Conservation (phyloP, 2,888 invertebrate genomes). For the Leptodirus hochenwartii region DNA sequence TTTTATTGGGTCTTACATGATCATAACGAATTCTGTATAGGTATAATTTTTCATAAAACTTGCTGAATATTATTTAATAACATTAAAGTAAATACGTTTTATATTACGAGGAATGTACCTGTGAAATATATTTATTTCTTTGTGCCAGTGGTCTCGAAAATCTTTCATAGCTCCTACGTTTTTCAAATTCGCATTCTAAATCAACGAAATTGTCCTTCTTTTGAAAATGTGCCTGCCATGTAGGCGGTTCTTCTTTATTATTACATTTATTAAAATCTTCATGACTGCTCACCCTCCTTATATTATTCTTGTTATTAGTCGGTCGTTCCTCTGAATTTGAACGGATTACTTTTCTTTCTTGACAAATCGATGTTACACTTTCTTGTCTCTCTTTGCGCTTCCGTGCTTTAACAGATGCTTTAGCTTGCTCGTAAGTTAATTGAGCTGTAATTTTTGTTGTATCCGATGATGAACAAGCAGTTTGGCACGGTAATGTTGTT, state of each 20-base stretch:
- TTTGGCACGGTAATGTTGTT: neutral
- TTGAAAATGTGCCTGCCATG: conserved; percentile 20
- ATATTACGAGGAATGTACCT: too few relatives aligned
- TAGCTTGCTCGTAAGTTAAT: conserved; percentile 23
- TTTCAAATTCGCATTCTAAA: conserved; percentile 40
- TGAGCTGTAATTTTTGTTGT: conserved; percentile 11
- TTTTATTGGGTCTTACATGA: too few relatives aligned
- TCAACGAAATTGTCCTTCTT: conserved; percentile 17
- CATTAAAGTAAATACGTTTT: too few relatives aligned
- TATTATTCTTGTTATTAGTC: conserved; percentile 19
- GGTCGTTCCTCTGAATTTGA: conserved; percentile 41
- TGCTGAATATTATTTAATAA: too few relatives aligned
- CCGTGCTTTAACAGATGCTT: conserved; percentile 27
- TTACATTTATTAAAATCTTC: conserved; percentile 34
- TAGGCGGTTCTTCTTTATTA: conserved; percentile 10
- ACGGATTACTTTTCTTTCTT: conserved; percentile 40
- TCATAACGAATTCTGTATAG: too few relatives aligned
- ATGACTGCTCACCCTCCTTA: conserved; percentile 42
- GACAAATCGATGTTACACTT: conserved; percentile 34
- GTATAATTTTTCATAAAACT: too few relatives aligned
- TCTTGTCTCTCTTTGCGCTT: conserved; percentile 47
- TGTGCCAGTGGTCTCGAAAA: conserved; percentile 41
- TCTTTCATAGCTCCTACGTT: conserved; percentile 40
- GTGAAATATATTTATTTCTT: conserved; percentile 31
- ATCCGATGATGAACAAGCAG: too few relatives aligned